phyloP scores from a whole-genome alignment of 2,888 invertebrate species.

The Idaea straminata region DNA sequence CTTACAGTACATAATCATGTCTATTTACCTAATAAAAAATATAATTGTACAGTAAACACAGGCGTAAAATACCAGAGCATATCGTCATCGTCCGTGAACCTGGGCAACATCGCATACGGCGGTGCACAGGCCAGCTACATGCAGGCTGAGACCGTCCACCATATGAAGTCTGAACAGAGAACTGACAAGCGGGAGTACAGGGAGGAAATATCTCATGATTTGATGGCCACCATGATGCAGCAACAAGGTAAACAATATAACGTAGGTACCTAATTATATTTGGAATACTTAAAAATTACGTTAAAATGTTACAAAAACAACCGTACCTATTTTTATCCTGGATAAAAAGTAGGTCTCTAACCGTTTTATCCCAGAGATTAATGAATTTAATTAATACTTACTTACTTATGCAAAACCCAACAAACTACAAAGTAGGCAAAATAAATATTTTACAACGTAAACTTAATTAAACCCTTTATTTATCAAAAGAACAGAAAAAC shows the following conservation, averaged over 20 bases:
- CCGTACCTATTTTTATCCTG: too few species aligned
- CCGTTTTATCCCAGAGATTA: too few species aligned
- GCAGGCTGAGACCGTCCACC: conserved; percentile 56
- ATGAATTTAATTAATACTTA: too few species aligned
- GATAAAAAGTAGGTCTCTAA: too few species aligned
- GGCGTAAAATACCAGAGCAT: conserved; percentile 77
- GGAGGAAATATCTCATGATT: conserved; percentile 79
- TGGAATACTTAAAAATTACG: too few species aligned
- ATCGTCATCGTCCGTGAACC: conserved; percentile 68
- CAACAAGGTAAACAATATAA: conserved; percentile 53
- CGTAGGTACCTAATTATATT: too few species aligned
- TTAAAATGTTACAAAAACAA: too few species aligned
- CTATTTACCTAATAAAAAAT: background rate
- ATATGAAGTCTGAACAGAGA: conserved; percentile 56
- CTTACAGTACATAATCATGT: conserved; percentile 8
- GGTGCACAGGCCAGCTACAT: conserved; percentile 57
- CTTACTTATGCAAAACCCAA: too few species aligned
- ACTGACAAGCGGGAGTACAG: conserved; percentile 68
- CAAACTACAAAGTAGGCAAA: too few species aligned
- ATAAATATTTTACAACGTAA: too few species aligned
- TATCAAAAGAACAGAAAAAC: background rate
- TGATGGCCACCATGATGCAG: conserved; percentile 76
- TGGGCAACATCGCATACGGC: conserved; percentile 70
- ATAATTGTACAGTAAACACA: conserved; percentile 55
- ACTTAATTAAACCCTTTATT: too few species aligned